These are phyloP conservation scores for Mirza zaza DNA, from an alignment of 2,113 vertebrate genomes.

Conservation along the genomic window DNA sequence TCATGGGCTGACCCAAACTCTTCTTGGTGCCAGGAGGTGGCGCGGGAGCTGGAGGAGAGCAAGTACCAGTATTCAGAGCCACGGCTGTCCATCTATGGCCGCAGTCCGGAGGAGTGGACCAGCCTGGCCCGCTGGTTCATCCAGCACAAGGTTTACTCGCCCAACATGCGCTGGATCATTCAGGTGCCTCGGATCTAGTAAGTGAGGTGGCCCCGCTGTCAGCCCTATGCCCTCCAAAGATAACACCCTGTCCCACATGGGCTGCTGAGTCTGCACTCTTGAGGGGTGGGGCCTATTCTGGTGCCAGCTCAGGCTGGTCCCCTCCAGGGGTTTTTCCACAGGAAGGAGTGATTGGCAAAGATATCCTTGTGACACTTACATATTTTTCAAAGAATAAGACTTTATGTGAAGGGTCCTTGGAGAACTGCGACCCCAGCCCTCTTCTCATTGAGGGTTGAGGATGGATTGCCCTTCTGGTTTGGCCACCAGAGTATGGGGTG, in stretches of 20 bases:
- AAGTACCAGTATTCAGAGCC: slow-evolving; percentile 98
- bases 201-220: slow-evolving; percentile 73
- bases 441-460: not conserved
- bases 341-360: not conserved
- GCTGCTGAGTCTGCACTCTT: not conserved
- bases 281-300: not conserved
- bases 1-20: slow-evolving; percentile 25
- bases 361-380: not conserved
- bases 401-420: not conserved
- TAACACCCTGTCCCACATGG: rapidly evolving
- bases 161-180: slow-evolving; percentile 98
- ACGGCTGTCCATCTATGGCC: slow-evolving; percentile 95
- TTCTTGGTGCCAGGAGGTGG: slow-evolving; percentile 90
- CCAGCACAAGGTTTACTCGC: slow-evolving; percentile 95
- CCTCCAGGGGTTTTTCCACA: not conserved
- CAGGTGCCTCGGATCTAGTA: slow-evolving; percentile 98
- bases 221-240: not conserved
- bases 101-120: slow-evolving; percentile 91
- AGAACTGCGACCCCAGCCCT: not conserved
- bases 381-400: too few species aligned
- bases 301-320: not conserved
- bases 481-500: not conserved
- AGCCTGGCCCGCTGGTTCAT: slow-evolving; percentile 95
- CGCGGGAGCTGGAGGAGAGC: slow-evolving; percentile 94
- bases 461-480: not conserved